Base-by-base conservation (phyloP, 2,113 vertebrate species). In the Stictonetta naevosa region DNA sequence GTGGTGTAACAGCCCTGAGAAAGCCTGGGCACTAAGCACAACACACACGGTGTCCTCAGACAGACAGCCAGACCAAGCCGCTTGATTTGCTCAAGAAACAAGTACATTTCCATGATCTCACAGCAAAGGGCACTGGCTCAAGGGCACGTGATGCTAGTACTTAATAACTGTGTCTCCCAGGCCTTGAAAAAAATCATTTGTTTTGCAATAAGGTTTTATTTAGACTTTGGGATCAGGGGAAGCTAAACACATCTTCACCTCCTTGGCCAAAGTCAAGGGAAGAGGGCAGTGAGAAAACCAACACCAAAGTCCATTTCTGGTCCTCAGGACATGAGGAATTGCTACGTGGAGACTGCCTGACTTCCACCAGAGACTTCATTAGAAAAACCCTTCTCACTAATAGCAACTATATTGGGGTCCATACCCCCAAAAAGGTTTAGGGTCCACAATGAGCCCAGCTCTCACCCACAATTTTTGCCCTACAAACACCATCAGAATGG, bases 201-300 rank as follows among this genome's bases (percentile, higher is more conserved):
- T 34, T 87, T 93, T 86, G 69, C 72, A 92, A 33, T 69, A 78
- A 82, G 76, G 86, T 42, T 95, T 96, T 94, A 93, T 92, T 95
- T 90, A 92, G 85, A 50, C 50, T 52, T 53, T 73, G 88, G 88
- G 86, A 84, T 84, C 56, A 42, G 78, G 73, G 84, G 62, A 71
- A 84, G 42, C 90, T 93, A 74, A 72, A 66, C 1, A 4, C 38
- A 53, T 58, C 89, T 96, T 79, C 42, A 85, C 63, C 77, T 95
- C 16, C 71, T 89, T 62, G 63, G 71, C 62, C 20, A 63, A 90
- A 85, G 79, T 50, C 78, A 80, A 86, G 62, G 71, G 7, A 74
- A 81, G 73, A 93, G 64, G 11, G 29, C 82, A 96, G 83, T 88
- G 60, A 34, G 3, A 90, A 78, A 88, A 40, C 10, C 13, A 26